Base-by-base conservation (phyloP, 2,888 invertebrate species). In the Osedax frankpressi region DNA sequence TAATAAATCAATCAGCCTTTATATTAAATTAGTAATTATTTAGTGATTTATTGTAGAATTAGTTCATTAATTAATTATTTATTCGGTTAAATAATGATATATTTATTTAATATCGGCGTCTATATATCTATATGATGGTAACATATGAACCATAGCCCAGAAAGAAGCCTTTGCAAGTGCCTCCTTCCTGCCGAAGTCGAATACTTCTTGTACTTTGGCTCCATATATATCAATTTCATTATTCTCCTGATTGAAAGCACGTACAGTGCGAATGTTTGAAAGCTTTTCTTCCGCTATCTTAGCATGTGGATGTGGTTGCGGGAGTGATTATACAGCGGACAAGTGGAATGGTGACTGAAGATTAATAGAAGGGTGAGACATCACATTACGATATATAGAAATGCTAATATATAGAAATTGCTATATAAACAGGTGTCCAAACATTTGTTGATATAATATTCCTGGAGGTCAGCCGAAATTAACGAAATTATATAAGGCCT, bases 91-190 rank as follows among this genome's bases (percentile, higher is more conserved):
- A n/a, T n/a, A n/a, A n/a, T n/a, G n/a, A n/a, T n/a, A n/a, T n/a
- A n/a, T n/a, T n/a, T n/a, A n/a, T n/a, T n/a, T n/a, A n/a, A n/a
- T n/a, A n/a, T n/a, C n/a, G n/a, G n/a, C n/a, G n/a, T n/a, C n/a
- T n/a, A n/a, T n/a, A n/a, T n/a, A n/a, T n/a, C n/a, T n/a, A n/a
- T n/a, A n/a, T 3, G 62, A 62, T 3, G 62, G 24, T 68, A 68
- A n/a, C n/a, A n/a, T n/a, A n/a, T n/a, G n/a, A n/a, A 92, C 93
- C 88, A 92, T 87, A 78, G 93, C 95, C 86, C 92, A 97, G 87
- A 96, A 96, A 77, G 91, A 86, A 19, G 92, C 93, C 77, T 90
- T 89, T 2, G 93, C 93, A 77, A 90, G 86, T 1, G 93, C 91
- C 84, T 97, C 95, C 80, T 90, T 91, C 81, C 92, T 92, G 1